Conservation (phyloP, 2,888 invertebrate genomes). For the Limenitis camilla region DNA sequence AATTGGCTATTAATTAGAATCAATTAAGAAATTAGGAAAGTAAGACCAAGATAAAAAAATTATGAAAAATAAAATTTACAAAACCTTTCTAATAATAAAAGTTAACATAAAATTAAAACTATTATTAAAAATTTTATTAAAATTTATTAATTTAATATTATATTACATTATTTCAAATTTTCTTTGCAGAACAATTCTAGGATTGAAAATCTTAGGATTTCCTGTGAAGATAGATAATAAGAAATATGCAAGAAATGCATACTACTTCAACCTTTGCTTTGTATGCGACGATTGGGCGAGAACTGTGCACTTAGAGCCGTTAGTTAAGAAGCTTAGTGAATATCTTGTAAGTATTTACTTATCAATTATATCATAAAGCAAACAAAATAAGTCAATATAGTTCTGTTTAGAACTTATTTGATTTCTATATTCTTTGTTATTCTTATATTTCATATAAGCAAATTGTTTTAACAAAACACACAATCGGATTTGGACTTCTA, state of each 20-base stretch:
- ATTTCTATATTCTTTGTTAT: no score
- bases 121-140: background rate
- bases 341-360: conserved; percentile 77
- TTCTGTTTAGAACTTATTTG: background rate
- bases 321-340: conserved; percentile 86
- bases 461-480: no score
- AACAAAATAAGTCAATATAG: background rate
- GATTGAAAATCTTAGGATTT: conserved; percentile 85
- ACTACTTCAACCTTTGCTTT: conserved; percentile 89
- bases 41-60: no score
- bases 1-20: no score
- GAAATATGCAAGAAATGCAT: conserved; percentile 86
- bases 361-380: background rate
- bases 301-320: conserved; percentile 85
- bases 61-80: no score
- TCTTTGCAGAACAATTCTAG: conserved; percentile 77
- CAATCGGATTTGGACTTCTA: no score
- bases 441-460: no score
- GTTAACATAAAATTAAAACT: background rate
- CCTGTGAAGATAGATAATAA: conserved; percentile 85
- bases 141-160: no score
- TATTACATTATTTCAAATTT: background rate
- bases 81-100: background rate
- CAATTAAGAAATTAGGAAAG: no score
- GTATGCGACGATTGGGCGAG: conserved; percentile 85